A percentile compares a stretch with the other conserved stretches of the same genome.
Conservation (phyloP, 2,888 invertebrate species). For the Mesochorus sp. region DNA sequence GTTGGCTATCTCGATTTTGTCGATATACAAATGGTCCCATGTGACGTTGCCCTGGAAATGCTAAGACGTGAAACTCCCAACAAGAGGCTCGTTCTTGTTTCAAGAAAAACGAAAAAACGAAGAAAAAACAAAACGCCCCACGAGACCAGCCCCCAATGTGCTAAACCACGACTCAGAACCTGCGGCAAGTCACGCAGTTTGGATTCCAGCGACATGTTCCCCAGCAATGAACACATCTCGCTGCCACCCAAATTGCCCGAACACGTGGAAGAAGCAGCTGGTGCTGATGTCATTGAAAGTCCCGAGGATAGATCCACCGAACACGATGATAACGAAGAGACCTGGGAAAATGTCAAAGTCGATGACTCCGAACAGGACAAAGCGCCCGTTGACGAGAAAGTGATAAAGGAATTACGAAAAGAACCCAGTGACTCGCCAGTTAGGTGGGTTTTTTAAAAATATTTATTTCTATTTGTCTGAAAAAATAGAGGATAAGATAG, state of each 20-base stretch:
- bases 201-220: constrained; percentile 92
- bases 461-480: no score
- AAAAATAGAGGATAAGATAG: no score
- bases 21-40: constrained; percentile 89
- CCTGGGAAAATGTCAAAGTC: neutral
- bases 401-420: constrained; percentile 42
- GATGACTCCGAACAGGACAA: constrained; percentile 27
- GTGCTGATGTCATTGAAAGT: constrained; percentile 36
- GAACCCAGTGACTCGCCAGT: constrained; percentile 71
- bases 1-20: constrained; percentile 94
- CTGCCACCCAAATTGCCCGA: constrained; percentile 73
- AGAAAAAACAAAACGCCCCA: constrained; percentile 80
- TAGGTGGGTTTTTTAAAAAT: constrained; percentile 71
- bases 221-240: constrained; percentile 82
- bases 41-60: constrained; percentile 88
- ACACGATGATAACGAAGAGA: constrained; percentile 43
- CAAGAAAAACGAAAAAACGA: constrained; percentile 84
- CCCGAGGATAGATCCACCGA: constrained; percentile 49
- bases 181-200: constrained; percentile 92
- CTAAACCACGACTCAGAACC: constrained; percentile 84
- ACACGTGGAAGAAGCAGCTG: constrained; percentile 72
- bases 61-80: constrained; percentile 88
- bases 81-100: constrained; percentile 90
- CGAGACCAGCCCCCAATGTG: constrained; percentile 70
- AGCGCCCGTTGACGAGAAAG: constrained; percentile 43